phyloP scores from a whole-genome alignment of 2,797 vertebrate genomes.

The Tenualosa thibaudeaui region DNA sequence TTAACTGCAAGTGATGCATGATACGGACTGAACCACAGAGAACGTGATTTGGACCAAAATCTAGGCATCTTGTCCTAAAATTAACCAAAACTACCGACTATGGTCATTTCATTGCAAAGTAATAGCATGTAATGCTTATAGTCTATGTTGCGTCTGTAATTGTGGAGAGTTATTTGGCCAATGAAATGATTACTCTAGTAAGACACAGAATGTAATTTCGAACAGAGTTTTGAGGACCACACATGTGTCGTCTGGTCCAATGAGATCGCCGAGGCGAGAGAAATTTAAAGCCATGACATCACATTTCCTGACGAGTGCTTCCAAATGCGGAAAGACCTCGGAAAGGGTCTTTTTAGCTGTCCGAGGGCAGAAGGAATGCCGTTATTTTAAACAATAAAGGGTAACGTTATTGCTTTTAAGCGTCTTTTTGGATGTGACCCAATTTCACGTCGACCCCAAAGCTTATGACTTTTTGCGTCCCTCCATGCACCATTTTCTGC shows the following conservation, averaged over 20 bases:
- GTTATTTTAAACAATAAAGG: slow-evolving; percentile 41
- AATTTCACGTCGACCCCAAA: slow-evolving; percentile 8
- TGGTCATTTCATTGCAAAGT: not conserved
- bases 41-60: slow-evolving; percentile 13
- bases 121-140: slow-evolving; percentile 7
- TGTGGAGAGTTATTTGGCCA: slow-evolving; percentile 4
- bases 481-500: slow-evolving; percentile 33
- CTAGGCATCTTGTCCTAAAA: not conserved
- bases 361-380: slow-evolving; percentile 41
- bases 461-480: slow-evolving; percentile 22
- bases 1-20: slow-evolving; percentile 12
- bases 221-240: slow-evolving; percentile 34
- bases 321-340: slow-evolving; percentile 47
- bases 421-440: slow-evolving; percentile 22
- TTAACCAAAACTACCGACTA: not conserved
- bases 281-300: slow-evolving; percentile 54
- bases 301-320: slow-evolving; percentile 50
- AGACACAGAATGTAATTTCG: slow-evolving; percentile 32
- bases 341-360: slow-evolving; percentile 34
- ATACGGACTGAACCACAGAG: slow-evolving; percentile 19
- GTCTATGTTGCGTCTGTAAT: slow-evolving; percentile 5
- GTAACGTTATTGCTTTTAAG: not conserved
- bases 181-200: not conserved
- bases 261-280: slow-evolving; percentile 37
- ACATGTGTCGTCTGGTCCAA: slow-evolving; percentile 41